These are phyloP conservation scores for Drosophila bifasciata DNA, from an alignment of 1,140 invertebrate species.

Conservation along the genomic window DNA sequence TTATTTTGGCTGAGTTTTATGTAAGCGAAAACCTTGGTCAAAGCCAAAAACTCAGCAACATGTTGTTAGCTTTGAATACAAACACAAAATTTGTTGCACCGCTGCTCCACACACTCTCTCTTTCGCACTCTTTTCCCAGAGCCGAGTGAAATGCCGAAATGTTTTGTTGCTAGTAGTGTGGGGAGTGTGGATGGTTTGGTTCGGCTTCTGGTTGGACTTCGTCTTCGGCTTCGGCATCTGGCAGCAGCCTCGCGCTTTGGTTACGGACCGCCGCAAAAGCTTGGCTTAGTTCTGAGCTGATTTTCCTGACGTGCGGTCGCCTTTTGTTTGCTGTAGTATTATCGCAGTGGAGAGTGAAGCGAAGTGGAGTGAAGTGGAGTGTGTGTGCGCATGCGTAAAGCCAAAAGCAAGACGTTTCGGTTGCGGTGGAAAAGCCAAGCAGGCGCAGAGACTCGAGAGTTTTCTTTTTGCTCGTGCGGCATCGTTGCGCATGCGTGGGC, in stretches of 20 bases:
- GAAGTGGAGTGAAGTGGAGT: too few relatives aligned
- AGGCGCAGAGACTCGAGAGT: conserved; percentile 34
- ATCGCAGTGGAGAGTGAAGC: neutral
- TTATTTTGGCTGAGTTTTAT: conserved; percentile 63
- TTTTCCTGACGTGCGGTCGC: conserved; percentile 73
- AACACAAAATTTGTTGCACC: conserved; percentile 29
- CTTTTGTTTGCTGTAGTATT: conserved; percentile 19
- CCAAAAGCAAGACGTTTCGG: conserved; percentile 35
- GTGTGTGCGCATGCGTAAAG: conserved; percentile 41
- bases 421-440: conserved; percentile 14
- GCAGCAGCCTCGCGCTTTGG: conserved; percentile 30
- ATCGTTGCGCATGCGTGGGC: conserved; percentile 66
- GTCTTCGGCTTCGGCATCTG: conserved; percentile 39
- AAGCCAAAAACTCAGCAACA: conserved; percentile 54
- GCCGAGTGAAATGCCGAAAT: conserved; percentile 48
- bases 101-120: conserved; percentile 24
- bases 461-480: conserved; percentile 64
- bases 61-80: conserved; percentile 31
- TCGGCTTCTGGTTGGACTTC: conserved; percentile 23
- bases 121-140: conserved; percentile 4
- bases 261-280: conserved; percentile 53
- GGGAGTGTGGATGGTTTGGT: conserved; percentile 12
- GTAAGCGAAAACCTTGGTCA: conserved; percentile 66
- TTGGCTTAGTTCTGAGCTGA: conserved; percentile 79
- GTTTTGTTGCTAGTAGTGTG: conserved; percentile 10